Percentiles rank a stretch among this genome's conserved stretches.
Evolutionary conservation across 2,888 invertebrate species (phyloP).

Genomic region (Mantis religiosa): DNA sequence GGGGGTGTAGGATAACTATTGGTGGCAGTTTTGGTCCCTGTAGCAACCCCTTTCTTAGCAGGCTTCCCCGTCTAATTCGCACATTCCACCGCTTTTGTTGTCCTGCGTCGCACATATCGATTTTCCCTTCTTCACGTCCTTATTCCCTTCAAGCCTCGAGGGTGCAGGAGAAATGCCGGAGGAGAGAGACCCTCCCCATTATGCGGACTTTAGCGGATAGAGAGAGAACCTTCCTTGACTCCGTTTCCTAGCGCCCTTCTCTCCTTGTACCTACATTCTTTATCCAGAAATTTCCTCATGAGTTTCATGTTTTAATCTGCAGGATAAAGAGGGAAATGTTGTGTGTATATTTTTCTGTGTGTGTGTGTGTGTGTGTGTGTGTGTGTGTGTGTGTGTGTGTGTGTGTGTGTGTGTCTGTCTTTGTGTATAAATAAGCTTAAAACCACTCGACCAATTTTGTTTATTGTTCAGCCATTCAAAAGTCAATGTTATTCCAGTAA

Average conservation of each 20-base stretch:
- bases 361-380: no score
- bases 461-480: no score
- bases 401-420: no score
- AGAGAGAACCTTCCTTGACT: background rate
- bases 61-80: background rate
- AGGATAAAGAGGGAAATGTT: background rate
- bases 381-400: no score
- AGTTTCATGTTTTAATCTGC: background rate
- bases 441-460: no score
- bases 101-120: conserved; percentile 15
- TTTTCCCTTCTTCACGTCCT: conserved; percentile 13
- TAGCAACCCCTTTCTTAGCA: background rate
- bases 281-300: background rate
- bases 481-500: no score
- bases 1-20: background rate
- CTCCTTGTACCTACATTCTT: background rate
- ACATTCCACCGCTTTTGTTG: conserved; percentile 21
- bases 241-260: background rate
- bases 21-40: background rate
- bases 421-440: no score
- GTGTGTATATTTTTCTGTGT: no score
- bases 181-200: background rate
- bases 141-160: background rate
- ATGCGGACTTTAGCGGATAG: background rate
- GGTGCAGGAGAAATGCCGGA: background rate